These are phyloP conservation scores for Tinea trinotella DNA, from an alignment of 2,888 invertebrate species.

Conservation along the genomic window DNA sequence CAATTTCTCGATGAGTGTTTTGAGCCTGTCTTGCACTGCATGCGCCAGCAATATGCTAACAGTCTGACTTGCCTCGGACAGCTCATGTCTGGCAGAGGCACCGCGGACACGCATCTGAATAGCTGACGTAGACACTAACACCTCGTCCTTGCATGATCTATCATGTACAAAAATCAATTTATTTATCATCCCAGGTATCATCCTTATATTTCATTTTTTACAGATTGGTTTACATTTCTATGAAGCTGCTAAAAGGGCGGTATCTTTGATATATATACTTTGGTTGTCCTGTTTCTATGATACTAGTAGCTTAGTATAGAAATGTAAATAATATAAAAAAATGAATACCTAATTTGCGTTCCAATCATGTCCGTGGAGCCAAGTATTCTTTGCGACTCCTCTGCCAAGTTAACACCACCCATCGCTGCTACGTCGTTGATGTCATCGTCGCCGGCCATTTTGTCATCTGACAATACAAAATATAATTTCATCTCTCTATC, in stretches of 20 bases:
- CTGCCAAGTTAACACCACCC: conserved; percentile 98
- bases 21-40: conserved; percentile 93
- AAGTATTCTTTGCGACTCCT: conserved; percentile 95
- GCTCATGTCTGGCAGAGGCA: conserved; percentile 80
- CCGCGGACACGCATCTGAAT: conserved; percentile 84
- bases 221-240: no score
- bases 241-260: no score
- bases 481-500: no score
- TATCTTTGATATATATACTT: no score
- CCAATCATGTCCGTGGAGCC: conserved; percentile 92
- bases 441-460: conserved; percentile 89
- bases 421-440: conserved; percentile 99
- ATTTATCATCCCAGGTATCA: no score
- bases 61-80: conserved; percentile 89
- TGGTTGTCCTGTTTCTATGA: no score
- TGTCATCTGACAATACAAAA: conserved; percentile 49
- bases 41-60: conserved; percentile 94
- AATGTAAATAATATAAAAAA: no score
- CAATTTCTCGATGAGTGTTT: conserved; percentile 91
- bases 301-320: no score
- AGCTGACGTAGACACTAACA: conserved; percentile 83
- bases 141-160: conserved; percentile 94
- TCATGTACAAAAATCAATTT: no score
- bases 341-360: conserved; percentile 83
- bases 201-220: no score